Base-by-base conservation (phyloP, 2,797 vertebrate species). In the Helarctos malayanus region DNA sequence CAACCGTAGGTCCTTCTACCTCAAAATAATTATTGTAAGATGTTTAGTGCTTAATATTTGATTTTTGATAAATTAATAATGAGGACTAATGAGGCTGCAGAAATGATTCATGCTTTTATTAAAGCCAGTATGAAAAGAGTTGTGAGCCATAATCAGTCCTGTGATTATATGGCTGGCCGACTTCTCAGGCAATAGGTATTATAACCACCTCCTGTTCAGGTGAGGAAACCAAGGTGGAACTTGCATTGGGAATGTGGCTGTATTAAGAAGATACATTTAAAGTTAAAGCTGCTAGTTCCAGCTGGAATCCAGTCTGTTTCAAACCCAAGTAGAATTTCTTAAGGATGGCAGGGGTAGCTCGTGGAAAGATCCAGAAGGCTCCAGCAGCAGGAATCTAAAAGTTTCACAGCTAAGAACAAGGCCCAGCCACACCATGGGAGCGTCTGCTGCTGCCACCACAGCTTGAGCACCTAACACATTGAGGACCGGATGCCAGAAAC, bases 51-150 rank as follows among this genome's bases (percentile, higher is more conserved):
- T 88, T 90, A 71, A 84, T 81, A 87, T 73, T 65, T n/a, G 45
- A 9, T 56, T 87, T 94, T 95, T 52, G 45, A 52, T 79, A 91
- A 91, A 69, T 94, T 68, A 89, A 29, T 82, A 73, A 89, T 69
- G 56, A 85, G 5, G 14, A 54, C 25, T 73, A 73, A 81, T 68
- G 56, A 97, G 69, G 13, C 56, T 89, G 27, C 21, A 47, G 76
- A 83, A 86, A 96, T 92, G 85, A 65, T 19, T 63, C 18, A 84
- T 54, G 41, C 1, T 61, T 15, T 89, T 65, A 85, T 9, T 61
- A 29, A 83, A 88, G 16, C 49, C 47, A 59, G n/a, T 25, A 27
- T 49, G 52, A 94, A 87, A 63, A 89, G 73, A 88, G 32, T 61
- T 90, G 47, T 61, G 47, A 78, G 68, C 23, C 32, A 27, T 73